Base-by-base conservation (phyloP, 2,888 invertebrate genomes). In the Napeogenes inachia region DNA sequence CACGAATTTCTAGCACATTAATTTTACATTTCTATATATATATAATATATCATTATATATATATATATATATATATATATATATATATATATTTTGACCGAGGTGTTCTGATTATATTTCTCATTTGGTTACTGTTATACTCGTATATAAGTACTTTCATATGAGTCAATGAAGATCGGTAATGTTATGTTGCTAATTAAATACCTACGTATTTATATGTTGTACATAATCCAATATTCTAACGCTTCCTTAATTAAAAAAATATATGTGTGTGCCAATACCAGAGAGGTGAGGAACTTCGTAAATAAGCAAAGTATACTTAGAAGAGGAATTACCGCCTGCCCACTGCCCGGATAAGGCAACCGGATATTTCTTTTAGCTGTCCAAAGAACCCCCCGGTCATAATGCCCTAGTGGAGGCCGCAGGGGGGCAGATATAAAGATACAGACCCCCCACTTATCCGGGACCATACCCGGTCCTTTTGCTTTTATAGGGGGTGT, bases 401-500 rank as follows among this genome's bases (percentile, higher is more conserved):
- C 85, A 88, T 89, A 89, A 89, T 89, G 85, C 86, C 85, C 84
- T 78, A 78, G 80, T 77, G 81, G 87, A 85, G 85, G 85, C 76
- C 74, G 76, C 68, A 80, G 82, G 87, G 87, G 81, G 87, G 84
- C 82, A 87, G 89, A 89, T 90, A 90, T 89, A 89, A 89, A 89
- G 89, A 90, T 89, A 89, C 88, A 88, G 87, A 74, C 84, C 88
- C 88, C 89, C 89, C 87, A 87, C 87, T 89, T 89, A 87, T 88
- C 88, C 78, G 86, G 85, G 86, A 85, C 85, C 82, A 84, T 86
- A 82, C 82, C 85, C 87, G 87, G 88, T 87, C 89, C 89, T 89
- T 90, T 89, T 89, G 87, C 89, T 89, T 90, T 90, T 89, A 89
- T 89, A 85, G 89, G 88, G 89, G 89, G 89, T 89, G 89, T 89